phyloP scores from a whole-genome alignment of 2,113 vertebrate species.

The Lagenorhynchus albirostris region DNA sequence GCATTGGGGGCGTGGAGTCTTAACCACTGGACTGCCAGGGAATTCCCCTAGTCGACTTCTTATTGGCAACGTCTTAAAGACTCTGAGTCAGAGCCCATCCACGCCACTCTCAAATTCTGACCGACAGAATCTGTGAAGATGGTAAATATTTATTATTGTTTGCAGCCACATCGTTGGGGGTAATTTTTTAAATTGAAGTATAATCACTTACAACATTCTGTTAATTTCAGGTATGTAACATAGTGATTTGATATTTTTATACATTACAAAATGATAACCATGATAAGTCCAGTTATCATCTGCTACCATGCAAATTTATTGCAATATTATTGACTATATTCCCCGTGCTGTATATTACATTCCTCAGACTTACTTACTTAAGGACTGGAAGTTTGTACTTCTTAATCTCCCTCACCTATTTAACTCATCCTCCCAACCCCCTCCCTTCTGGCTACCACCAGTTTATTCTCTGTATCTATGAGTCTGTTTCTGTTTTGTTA shows the following conservation, averaged over 20 bases:
- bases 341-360: background rate
- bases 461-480: background rate
- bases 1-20: too few species aligned
- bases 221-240: background rate
- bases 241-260: background rate
- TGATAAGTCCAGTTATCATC: background rate
- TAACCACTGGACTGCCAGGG: too few species aligned
- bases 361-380: background rate
- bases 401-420: background rate
- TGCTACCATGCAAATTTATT: background rate
- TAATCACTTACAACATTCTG: background rate
- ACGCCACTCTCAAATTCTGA: rapidly evolving
- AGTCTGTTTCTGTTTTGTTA: background rate
- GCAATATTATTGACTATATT: background rate
- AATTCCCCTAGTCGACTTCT: too few species aligned
- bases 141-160: background rate
- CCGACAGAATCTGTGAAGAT: background rate
- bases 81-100: background rate
- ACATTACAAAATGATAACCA: background rate
- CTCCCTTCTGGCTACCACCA: background rate
- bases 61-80: background rate
- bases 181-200: background rate
- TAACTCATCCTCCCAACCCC: background rate
- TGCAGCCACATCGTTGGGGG: background rate
- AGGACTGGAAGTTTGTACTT: background rate